Evolutionary conservation across 2,888 invertebrate genomes (phyloP).

Genomic region (Cataglyphis altisquamis): DNA sequence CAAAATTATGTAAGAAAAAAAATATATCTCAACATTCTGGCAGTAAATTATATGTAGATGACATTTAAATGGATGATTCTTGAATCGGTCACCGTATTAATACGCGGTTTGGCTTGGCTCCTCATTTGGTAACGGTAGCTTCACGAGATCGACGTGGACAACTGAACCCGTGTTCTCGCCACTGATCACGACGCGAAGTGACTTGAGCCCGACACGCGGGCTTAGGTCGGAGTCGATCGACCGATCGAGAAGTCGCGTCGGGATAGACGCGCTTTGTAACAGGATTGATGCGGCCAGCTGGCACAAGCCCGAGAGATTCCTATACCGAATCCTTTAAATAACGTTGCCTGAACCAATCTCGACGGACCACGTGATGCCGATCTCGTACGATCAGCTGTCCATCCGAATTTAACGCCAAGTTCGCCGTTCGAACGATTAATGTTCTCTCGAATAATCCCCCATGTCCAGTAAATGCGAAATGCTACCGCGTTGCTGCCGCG

Average conservation of each 20-base stretch:
- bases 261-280: constrained; percentile 80
- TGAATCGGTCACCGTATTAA: constrained; percentile 27
- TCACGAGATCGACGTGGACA: constrained; percentile 58
- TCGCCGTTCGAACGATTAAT: constrained; percentile 45
- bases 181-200: constrained; percentile 72
- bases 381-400: constrained; percentile 72
- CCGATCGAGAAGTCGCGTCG: constrained; percentile 75
- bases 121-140: constrained; percentile 42
- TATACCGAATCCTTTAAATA: constrained; percentile 75
- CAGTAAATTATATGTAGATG: not conserved
- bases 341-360: constrained; percentile 77
- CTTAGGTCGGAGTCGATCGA: constrained; percentile 71
- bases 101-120: constrained; percentile 17
- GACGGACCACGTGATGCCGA: constrained; percentile 70
- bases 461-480: constrained; percentile 5
- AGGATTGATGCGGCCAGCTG: constrained; percentile 81
- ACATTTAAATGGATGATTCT: constrained; percentile 13
- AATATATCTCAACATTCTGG: not conserved
- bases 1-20: not conserved
- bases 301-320: constrained; percentile 75
- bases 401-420: constrained; percentile 63
- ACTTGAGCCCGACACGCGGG: constrained; percentile 64
- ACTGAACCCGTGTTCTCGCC: constrained; percentile 59
- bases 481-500: not conserved
- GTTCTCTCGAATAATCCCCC: constrained; percentile 71